Conservation (phyloP, 2,888 invertebrate genomes). For the Sphaerophoria taeniata region DNA sequence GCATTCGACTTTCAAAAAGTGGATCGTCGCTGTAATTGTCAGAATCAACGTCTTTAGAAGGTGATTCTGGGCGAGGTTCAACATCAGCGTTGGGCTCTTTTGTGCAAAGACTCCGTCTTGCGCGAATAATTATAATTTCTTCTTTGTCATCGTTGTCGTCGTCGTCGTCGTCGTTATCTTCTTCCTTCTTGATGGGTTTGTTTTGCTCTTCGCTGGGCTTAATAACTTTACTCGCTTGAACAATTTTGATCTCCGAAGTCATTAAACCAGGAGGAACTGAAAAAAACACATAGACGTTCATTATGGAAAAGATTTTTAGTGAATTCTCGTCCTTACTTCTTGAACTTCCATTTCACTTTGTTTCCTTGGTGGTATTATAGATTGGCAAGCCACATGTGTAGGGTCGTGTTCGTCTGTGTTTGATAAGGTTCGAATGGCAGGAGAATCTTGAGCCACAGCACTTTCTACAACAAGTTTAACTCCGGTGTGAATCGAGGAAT, state of each 20-base stretch:
- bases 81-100: not conserved
- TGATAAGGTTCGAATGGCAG: constrained; percentile 83
- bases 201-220: constrained; percentile 75
- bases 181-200: not conserved
- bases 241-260: constrained; percentile 78
- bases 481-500: constrained; percentile 83
- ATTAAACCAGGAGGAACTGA: constrained; percentile 77
- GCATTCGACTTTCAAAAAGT: constrained; percentile 69
- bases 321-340: constrained; percentile 74
- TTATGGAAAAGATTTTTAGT: not conserved
- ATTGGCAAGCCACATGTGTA: constrained; percentile 82
- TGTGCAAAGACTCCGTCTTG: constrained; percentile 24
- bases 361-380: constrained; percentile 77
- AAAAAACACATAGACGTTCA: constrained; percentile 16
- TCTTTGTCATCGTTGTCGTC: not conserved
- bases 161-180: constrained; percentile 1
- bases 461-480: constrained; percentile 80
- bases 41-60: constrained; percentile 29
- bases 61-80: not conserved
- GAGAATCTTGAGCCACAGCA: constrained; percentile 83
- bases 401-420: constrained; percentile 83
- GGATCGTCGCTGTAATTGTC: constrained; percentile 76
- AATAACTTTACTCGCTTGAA: constrained; percentile 75
- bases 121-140: constrained; percentile 59
- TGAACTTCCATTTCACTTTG: constrained; percentile 75